A percentile compares a stretch with the other conserved stretches of the same genome.
Conservation (phyloP, 2,888 invertebrate species). For the Drosophila formosana region DNA sequence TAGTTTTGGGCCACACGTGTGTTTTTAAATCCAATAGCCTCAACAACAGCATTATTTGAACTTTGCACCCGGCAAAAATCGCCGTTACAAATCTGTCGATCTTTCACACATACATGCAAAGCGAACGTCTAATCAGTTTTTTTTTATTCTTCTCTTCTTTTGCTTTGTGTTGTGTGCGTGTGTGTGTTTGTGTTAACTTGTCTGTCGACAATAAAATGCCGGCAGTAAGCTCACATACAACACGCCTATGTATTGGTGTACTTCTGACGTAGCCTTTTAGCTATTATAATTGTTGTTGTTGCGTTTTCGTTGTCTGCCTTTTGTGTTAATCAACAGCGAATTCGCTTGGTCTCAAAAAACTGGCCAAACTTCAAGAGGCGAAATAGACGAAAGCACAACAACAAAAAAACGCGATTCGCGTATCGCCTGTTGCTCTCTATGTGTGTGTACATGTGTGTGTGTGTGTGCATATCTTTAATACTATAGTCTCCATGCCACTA, state of each 20-base stretch:
- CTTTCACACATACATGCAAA: constrained; percentile 22
- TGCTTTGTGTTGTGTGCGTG: neutral
- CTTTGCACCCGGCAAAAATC: constrained; percentile 39
- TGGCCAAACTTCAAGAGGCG: constrained; percentile 44
- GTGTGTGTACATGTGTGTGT: constrained; percentile 1
- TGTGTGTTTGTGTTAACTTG: constrained; percentile 39
- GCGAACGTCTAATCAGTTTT: constrained; percentile 16
- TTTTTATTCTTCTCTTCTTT: neutral
- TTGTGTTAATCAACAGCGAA: constrained; percentile 52
- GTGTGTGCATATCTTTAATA: neutral
- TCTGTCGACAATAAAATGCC: constrained; percentile 41
- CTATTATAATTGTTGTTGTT: constrained; percentile 16
- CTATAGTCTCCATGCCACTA: no score
- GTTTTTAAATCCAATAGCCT: neutral
- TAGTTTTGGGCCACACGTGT: neutral
- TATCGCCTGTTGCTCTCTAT: constrained; percentile 10
- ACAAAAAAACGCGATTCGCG: constrained; percentile 10
- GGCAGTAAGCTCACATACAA: constrained; percentile 26
- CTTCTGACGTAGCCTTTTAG: constrained; percentile 31
- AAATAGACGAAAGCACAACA: constrained; percentile 29
- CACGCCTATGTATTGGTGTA: neutral
- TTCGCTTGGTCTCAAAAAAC: constrained; percentile 28
- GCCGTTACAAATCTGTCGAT: constrained; percentile 43
- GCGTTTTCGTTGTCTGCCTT: constrained; percentile 6
- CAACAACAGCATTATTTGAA: constrained; percentile 17